Percentiles rank a stretch among this genome's conserved stretches.
Evolutionary conservation across 1,140 invertebrate species (phyloP).

Genomic region (Lerema accius): DNA sequence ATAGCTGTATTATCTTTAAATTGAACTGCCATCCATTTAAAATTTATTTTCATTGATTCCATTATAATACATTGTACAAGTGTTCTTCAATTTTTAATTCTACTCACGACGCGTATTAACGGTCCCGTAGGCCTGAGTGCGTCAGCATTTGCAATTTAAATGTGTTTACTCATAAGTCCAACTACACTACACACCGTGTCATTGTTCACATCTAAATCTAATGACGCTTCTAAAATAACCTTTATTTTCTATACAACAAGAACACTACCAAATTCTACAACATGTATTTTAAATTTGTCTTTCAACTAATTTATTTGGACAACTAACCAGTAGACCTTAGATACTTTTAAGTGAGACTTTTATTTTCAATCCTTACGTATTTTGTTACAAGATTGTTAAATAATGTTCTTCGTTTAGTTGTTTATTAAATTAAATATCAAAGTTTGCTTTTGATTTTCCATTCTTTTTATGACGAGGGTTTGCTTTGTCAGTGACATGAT

Average conservation of each 20-base stretch:
- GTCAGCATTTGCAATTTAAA: conserved; percentile 63
- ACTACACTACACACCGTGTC: conserved; percentile 19
- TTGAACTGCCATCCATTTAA: too few species aligned
- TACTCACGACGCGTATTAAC: conserved; percentile 43
- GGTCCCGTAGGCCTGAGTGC: conserved; percentile 49
- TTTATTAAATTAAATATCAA: too few species aligned
- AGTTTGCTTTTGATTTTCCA: too few species aligned
- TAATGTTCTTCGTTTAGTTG: too few species aligned
- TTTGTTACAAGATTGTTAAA: too few species aligned
- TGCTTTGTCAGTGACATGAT: too few species aligned
- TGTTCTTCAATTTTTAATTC: conserved; percentile 46
- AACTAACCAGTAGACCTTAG: not conserved
- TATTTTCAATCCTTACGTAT: too few species aligned
- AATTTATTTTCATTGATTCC: conserved; percentile 13
- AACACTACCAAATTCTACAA: too few species aligned
- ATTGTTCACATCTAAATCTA: conserved; percentile 11
- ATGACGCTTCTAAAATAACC: not conserved
- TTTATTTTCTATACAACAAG: conserved; percentile 22
- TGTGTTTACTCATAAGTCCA: conserved; percentile 50
- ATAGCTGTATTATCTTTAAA: too few species aligned
- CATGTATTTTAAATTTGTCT: conserved; percentile 3
- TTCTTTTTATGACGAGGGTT: too few species aligned
- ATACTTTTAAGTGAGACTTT: too few species aligned
- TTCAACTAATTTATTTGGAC: conserved; percentile 34
- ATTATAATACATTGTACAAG: conserved; percentile 1